Evolutionary conservation across 2,888 invertebrate genomes (phyloP), one percentile per base, ranked within the genome.

Genomic region (Amphipoea oculea): DNA sequence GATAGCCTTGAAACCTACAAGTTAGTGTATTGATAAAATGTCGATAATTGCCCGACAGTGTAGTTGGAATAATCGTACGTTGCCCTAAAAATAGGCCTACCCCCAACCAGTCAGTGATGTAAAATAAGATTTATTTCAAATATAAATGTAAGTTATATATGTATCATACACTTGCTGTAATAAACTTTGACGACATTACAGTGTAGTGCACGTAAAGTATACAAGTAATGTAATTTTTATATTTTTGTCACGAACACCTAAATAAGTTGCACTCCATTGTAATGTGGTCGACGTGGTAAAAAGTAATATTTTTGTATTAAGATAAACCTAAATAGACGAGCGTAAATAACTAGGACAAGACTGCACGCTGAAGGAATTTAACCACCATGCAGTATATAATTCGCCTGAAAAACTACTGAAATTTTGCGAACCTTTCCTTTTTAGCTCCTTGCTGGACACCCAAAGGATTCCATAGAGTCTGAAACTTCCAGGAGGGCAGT

Each of bases 241-340:
- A 86, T 84, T 83, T 84, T 86, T 83, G 71, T 62, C 87, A 86
- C 79, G 68, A 72, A 76, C 73, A 62, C 54, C 45, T 67, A 67
- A 68, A 57, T 29, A 40, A 48, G 45, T 42, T 73, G 87, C 76
- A 63, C 48, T 62, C 11, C 29, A 63, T 79, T 85, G 79, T 87
- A 74, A 83, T 85, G 71, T 72, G n/a, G 72, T 86, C 69, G 36
- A 75, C 66, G 73, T 71, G 54, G n/a, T 45, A 40, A 69, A 77
- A 78, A 82, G 29, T 82, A 85, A 86, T 86, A 86, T 88, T 86
- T 86, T 86, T 86, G 76, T 86, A 86, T 78, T 69, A 88, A 73
- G 40, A 72, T 74, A 42, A 87, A 78, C 62, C 67, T 87, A 67
- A 74, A 79, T 67, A 81, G 72, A 75, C 73, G 54, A 79, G 45